Evolutionary conservation across 2,797 vertebrate species (phyloP).

Genomic region (Macroramphosus scolopax): DNA sequence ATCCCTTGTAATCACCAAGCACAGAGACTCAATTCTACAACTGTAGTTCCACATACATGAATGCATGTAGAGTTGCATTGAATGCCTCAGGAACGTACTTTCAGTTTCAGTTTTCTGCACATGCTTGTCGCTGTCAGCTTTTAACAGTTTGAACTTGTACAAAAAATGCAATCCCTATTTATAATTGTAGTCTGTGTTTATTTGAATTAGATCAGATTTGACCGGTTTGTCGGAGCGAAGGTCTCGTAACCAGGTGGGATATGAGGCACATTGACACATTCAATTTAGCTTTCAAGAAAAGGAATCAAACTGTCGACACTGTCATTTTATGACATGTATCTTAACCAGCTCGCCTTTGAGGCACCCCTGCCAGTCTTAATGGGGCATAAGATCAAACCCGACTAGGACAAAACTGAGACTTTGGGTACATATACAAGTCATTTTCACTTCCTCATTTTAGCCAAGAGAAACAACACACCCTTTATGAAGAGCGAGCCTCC

Average conservation of each 20-base stretch:
- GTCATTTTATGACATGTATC: neutral
- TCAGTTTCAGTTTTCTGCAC: neutral
- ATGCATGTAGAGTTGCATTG: constrained; percentile 1
- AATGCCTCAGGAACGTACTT: too few species aligned
- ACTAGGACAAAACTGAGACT: constrained; percentile 9
- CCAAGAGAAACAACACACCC: constrained; percentile 24
- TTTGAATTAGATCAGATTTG: too few species aligned
- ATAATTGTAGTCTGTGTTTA: too few species aligned
- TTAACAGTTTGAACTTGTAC: too few species aligned
- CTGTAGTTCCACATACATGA: constrained; percentile 7
- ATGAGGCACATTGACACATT: neutral
- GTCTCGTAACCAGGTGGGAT: too few species aligned
- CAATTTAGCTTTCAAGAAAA: neutral
- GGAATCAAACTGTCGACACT: neutral
- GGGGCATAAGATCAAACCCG: constrained; percentile 19
- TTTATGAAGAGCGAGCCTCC: constrained; percentile 35
- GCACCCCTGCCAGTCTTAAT: constrained; percentile 15
- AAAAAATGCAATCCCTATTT: too few species aligned
- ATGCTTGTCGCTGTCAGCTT: neutral
- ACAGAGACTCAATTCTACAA: constrained; percentile 2
- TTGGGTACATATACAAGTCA: constrained; percentile 1
- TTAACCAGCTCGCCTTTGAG: neutral
- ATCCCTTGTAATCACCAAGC: neutral
- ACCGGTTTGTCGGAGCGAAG: too few species aligned
- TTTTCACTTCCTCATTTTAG: constrained; percentile 27